Base-by-base conservation (phyloP, 2,888 invertebrate genomes). In the Chymomyza amoena region DNA sequence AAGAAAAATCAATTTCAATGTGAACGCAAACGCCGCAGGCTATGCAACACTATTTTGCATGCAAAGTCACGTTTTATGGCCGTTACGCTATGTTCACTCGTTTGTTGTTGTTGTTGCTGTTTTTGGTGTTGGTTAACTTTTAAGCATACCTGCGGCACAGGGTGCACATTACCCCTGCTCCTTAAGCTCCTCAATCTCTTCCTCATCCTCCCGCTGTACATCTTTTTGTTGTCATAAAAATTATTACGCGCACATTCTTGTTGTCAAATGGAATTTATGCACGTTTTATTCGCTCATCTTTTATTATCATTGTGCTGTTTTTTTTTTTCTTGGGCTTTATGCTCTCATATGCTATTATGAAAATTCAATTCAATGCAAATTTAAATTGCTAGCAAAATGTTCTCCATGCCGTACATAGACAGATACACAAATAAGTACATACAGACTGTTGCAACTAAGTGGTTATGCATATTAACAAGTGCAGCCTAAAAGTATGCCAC, bases 41-140 rank as follows among this genome's bases (percentile, higher is more conserved):
- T 70, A 80, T 82, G 78, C 80, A 84, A 84, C 84, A 85, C 28
- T 45, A 78, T 82, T 87, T 87, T 80, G 82, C 81, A 89, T 90
- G 90, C 90, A 83, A 79, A 89, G 90, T 90, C 89, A 89, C 89
- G 90, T 89, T 90, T 89, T 85, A 87, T 88, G 88, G 81, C 83
- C 84, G 87, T 78, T 77, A 80, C 80, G 81, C 74, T 81, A 68
- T 70, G 68, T 70, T 69, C 57, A 54, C 52, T 36, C 61, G 63
- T 10, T 20, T 54, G 62, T 51, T 69, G 45, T 54, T 60, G 51
- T 13, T 59, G 52, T 39, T 75, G 70, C 20, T 68, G 20, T 61
- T 64, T 61, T 7, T 76, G 66, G 15, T 74, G 64, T 61, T 75
- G 82, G 82, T 82, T 84, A 83, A 80, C 75, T 83, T 87, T 87